Evolutionary conservation across 1,140 invertebrate genomes (phyloP).

Genomic region (Aphaenogaster rudis): DNA sequence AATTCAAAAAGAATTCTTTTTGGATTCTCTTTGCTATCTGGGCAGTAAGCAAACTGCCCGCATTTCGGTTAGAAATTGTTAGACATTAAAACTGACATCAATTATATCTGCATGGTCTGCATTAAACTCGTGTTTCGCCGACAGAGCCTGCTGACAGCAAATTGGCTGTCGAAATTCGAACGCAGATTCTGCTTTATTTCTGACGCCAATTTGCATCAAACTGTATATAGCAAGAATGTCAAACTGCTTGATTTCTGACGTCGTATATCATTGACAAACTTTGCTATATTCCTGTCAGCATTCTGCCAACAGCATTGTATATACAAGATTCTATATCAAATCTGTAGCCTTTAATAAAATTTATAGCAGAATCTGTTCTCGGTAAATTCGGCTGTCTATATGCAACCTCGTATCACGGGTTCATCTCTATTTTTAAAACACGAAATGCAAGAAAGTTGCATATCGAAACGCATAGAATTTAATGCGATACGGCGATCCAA

Average conservation of each 20-base stretch:
- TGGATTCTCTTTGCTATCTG: too few species aligned
- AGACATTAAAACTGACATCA: background rate
- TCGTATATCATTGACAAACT: background rate
- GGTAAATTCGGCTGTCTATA: background rate
- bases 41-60: too few species aligned
- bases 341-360: background rate
- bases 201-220: background rate
- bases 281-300: background rate
- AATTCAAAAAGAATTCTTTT: too few species aligned
- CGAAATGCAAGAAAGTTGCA: background rate
- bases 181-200: too few species aligned
- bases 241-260: background rate
- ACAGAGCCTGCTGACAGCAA: background rate
- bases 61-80: background rate
- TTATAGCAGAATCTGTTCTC: background rate
- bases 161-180: too few species aligned
- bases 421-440: background rate
- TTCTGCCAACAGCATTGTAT: background rate
- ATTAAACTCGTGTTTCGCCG: background rate
- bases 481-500: background rate
- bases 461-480: background rate
- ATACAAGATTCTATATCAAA: background rate
- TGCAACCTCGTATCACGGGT: background rate
- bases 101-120: background rate
- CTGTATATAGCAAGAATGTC: background rate